Base-by-base conservation (phyloP, 2,113 vertebrate species). In the Alosa alosa region DNA sequence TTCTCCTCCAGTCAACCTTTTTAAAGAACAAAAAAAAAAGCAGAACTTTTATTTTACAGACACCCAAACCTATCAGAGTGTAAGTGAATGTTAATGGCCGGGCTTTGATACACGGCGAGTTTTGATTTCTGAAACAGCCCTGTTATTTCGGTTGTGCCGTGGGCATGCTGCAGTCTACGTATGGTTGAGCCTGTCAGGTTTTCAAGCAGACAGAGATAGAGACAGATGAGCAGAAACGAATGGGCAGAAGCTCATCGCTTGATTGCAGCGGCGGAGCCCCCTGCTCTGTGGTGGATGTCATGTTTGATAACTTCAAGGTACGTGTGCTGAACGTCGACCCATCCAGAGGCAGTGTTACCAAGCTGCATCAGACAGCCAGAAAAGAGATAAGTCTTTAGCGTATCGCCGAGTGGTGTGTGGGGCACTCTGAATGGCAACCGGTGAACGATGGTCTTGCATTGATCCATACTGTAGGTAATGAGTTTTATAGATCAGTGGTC, bases 401-500 rank as follows among this genome's bases (percentile, higher is more conserved):
- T 9, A 72, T 10, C 25, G 3, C 3, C 25, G 13, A 36, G 25
- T 11, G 13, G 72, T 13, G 72, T 15, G 72, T 39, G 31, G 11
- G 72, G 55, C 3, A 60, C 2, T 13, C 47, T 44, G 47, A 49
- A 6, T 18, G 55, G 55, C 18, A 50, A 36, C 72, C 45, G 81
- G 49, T 87, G 84, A 86, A 75, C 9, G 45, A 82, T 83, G 13
- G n/a, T 47, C 57, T 64, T 64, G 78, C n/a, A n/a, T 55, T 85
- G 72, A 86, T 90, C 84, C 72, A 85, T 86, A 86, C 22, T 0
- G 13, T 18, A 39, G 82, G 57, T 89, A 89, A 91, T 89, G 83
- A 84, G 88, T 89, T 89, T 91, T 91, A 90, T 90, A 87, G 90
- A 91, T 91, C 88, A 90, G 22, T 49, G 75, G 85, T 90, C 88